phyloP scores from a whole-genome alignment of 2,113 vertebrate species.

The Hyaena hyaena region DNA sequence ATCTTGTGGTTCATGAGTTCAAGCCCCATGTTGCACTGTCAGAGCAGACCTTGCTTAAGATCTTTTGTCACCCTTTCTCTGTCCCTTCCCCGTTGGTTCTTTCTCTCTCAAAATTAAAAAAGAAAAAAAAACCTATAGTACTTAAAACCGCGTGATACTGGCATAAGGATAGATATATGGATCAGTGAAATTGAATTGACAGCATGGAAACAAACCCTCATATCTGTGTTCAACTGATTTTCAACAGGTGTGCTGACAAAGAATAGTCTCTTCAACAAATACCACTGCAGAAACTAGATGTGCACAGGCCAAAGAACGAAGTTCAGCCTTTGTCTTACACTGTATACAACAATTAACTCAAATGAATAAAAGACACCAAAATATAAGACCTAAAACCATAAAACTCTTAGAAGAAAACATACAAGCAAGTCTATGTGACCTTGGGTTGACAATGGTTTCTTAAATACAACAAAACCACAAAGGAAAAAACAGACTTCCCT shows the following conservation, averaged over 20 bases:
- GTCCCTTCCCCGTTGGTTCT: too few species aligned
- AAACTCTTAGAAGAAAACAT: not conserved
- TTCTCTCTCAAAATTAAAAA: not conserved
- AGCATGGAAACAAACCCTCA: not conserved
- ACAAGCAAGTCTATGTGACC: not conserved
- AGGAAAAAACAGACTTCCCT: not conserved
- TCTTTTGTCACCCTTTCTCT: too few species aligned
- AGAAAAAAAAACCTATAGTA: not conserved
- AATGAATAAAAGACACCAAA: not conserved
- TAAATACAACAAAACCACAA: not conserved
- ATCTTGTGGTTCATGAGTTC: too few species aligned
- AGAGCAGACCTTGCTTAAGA: too few species aligned
- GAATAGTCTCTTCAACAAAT: not conserved
- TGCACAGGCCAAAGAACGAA: not conserved
- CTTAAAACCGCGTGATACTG: not conserved
- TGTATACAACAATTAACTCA: not conserved
- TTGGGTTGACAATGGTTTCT: not conserved
- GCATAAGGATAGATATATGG: not conserved
- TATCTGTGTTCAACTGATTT: not conserved
- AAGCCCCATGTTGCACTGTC: too few species aligned
- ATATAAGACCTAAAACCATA: constrained; percentile 13
- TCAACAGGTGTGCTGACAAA: not conserved
- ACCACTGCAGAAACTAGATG: not conserved
- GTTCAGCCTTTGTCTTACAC: not conserved
- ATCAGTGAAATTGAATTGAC: not conserved